Conservation (phyloP, 2,888 invertebrate genomes). For the Sminthurides aquaticus region DNA sequence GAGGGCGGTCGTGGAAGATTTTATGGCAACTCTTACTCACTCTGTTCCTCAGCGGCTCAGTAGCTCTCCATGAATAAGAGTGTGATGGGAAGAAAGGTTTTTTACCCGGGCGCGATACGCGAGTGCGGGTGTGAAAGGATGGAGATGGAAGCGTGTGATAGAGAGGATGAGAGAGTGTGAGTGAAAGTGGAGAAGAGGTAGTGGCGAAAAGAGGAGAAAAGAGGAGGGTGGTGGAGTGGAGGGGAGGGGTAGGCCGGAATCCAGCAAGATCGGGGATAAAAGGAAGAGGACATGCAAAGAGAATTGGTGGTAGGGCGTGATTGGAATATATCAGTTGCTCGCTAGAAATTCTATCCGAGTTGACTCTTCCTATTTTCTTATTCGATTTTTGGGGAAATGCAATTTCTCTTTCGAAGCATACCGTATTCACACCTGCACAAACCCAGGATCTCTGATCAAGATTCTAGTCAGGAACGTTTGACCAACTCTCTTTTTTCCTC, state of each 20-base stretch:
- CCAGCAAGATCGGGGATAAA: conserved; percentile 15
- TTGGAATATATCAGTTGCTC: conserved; percentile 32
- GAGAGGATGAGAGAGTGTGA: neutral
- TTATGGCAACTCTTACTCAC: neutral
- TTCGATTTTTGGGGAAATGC: conserved; percentile 33
- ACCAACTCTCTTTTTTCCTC: neutral
- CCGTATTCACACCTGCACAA: conserved; percentile 32
- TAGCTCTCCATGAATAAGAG: too few relatives aligned
- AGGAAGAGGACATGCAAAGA: conserved; percentile 31
- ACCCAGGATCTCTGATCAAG: neutral
- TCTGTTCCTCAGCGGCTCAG: too few relatives aligned
- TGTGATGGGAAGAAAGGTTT: too few relatives aligned
- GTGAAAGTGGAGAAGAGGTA: conserved; percentile 3
- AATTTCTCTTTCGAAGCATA: conserved; percentile 26
- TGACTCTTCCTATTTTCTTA: conserved; percentile 37
- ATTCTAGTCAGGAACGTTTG: neutral
- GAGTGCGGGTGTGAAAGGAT: neutral
- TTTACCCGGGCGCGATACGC: neutral
- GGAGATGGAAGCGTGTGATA: neutral
- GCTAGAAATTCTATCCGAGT: conserved; percentile 27
- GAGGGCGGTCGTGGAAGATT: neutral
- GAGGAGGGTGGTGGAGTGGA: conserved; percentile 11
- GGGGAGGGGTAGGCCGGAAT: conserved; percentile 15
- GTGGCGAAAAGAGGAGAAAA: conserved; percentile 3
- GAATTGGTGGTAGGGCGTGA: conserved; percentile 34